Conservation (phyloP, 2,113 vertebrate species). For the Gopherus flavomarginatus region DNA sequence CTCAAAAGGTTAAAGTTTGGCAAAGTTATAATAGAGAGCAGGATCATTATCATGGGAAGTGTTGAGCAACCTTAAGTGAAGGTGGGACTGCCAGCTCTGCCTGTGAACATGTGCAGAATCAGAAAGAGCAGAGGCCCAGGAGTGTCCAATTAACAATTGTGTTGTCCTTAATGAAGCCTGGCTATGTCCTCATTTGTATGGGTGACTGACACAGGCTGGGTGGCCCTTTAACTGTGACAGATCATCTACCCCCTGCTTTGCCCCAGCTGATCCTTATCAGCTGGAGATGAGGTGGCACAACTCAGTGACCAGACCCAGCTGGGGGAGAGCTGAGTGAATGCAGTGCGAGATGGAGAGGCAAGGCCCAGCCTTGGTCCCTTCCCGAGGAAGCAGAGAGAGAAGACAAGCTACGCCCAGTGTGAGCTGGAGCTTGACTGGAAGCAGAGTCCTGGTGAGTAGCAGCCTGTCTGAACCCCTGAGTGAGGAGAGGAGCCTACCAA, state of each 20-base stretch:
- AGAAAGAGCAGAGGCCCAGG: conserved; percentile 7
- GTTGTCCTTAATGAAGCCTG: not conserved
- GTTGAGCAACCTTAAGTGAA: conserved; percentile 42
- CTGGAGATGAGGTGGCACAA: not conserved
- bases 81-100: not conserved
- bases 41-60: not conserved
- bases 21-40: conserved; percentile 36
- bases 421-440: not conserved
- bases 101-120: not conserved
- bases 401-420: not conserved
- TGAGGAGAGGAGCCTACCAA: not conserved
- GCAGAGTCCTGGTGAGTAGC: not conserved
- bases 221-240: not conserved
- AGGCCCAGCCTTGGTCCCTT: not conserved
- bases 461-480: not conserved
- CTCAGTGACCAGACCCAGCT: not conserved
- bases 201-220: not conserved
- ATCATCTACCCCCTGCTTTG: not conserved
- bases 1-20: conserved; percentile 66
- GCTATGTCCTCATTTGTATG: conserved; percentile 40
- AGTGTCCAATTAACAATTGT: not conserved
- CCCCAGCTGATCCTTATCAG: not conserved
- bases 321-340: not conserved
- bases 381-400: no score
- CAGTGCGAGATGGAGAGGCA: not conserved